phyloP scores from a whole-genome alignment of 2,888 invertebrate species.

The Eupithecia vulgata region DNA sequence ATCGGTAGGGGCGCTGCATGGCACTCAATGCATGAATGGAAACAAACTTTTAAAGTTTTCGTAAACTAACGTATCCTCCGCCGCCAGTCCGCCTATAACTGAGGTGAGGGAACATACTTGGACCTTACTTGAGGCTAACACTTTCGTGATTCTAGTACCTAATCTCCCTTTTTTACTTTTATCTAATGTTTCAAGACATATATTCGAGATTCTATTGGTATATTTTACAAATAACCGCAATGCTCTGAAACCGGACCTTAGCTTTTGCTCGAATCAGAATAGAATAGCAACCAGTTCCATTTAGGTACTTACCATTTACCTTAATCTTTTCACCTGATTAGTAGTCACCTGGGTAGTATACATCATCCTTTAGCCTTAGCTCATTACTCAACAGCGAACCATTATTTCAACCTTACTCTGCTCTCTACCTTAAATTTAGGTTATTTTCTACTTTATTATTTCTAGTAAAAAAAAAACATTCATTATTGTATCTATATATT shows the following conservation, averaged over 20 bases:
- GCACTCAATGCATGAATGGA: too few species aligned
- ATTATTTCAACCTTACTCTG: neutral
- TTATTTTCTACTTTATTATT: neutral
- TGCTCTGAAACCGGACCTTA: conserved; percentile 4
- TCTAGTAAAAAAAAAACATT: neutral
- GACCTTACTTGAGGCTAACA: too few species aligned
- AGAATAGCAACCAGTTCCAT: conserved; percentile 12
- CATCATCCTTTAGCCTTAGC: too few species aligned
- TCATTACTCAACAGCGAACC: neutral
- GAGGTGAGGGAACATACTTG: too few species aligned
- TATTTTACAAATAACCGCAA: neutral
- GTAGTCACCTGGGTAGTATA: too few species aligned
- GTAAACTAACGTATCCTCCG: too few species aligned
- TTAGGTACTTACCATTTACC: neutral
- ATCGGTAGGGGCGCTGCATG: too few species aligned
- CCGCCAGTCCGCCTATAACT: too few species aligned
- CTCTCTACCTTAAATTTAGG: neutral
- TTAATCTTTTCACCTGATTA: too few species aligned
- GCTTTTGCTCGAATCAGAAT: conserved; percentile 30
- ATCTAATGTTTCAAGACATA: neutral
- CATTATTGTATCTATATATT: neutral
- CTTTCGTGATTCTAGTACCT: too few species aligned
- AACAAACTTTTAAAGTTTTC: too few species aligned
- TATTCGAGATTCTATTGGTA: neutral
- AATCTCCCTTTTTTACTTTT: too few species aligned